Base-by-base conservation (phyloP, 2,797 vertebrate genomes). In the Thamnophis elegans region DNA sequence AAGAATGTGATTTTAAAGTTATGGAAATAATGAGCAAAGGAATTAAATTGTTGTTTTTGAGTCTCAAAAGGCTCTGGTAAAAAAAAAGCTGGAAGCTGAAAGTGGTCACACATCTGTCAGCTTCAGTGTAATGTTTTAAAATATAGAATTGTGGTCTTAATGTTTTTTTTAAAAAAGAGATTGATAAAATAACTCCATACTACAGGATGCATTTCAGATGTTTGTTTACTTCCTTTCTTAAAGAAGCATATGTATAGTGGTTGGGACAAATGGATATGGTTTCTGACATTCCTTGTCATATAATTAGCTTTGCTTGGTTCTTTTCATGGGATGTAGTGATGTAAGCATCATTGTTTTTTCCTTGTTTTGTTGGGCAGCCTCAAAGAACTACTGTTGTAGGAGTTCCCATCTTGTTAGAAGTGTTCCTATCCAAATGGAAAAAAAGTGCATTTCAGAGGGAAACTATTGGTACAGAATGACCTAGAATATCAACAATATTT, bases 251-350 rank as follows among this genome's bases (percentile, higher is more conserved):
- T 90, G 94, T 88, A 85, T 10, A 95, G 95, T 68, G 93, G 95
- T 96, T 97, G 95, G 93, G 96, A 96, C 89, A 93, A 92, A 91
- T 96, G 94, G 91, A 62, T 96, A 95, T 92, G 96, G 94, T 96
- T 97, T 96, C 95, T 96, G 94, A 92, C 95, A 97, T 28, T 92
- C 94, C 95, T 89, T 96, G 94, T 92, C 92, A 93, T 95, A 91
- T 94, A 97, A 97, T 96, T 97, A 96, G 90, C 85, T 93, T 96
- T 95, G 91, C 85, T 93, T 95, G 82, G 94, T 96, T 95, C 82
- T 73, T 60, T 91, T 92, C 94, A 73, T 26, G 89, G 9, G 0
- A 92, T 93, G 95, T 91, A 51, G 91, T 68, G 55, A 87, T 60
- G 55, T 92, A 95, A 93, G 91, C 73, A 87, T 94, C 95, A 90